Conservation (phyloP, 2,797 vertebrate genomes). For the Oreonectes daqikongensis region DNA sequence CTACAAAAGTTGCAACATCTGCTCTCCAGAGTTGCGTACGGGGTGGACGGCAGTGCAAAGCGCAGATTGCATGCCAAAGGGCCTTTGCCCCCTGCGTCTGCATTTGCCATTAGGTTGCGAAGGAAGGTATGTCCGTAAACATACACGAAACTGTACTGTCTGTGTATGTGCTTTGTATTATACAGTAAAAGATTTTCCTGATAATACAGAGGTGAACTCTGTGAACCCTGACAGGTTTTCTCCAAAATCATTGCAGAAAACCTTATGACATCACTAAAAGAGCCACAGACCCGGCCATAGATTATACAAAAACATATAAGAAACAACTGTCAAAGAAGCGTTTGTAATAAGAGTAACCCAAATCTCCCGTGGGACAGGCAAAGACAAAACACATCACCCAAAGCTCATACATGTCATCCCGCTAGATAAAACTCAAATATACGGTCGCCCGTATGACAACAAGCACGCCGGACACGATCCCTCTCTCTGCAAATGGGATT, state of each 20-base stretch:
- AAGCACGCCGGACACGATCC: slow-evolving; percentile 24
- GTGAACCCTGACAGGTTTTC: not conserved
- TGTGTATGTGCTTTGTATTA: not conserved
- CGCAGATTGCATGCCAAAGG: slow-evolving; percentile 44
- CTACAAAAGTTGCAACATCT: slow-evolving; percentile 29
- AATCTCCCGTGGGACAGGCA: slow-evolving; percentile 29
- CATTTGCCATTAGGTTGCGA: slow-evolving; percentile 52
- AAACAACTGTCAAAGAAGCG: slow-evolving; percentile 42
- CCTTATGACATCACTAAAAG: slow-evolving; percentile 6
- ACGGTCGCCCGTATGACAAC: slow-evolving; percentile 31
- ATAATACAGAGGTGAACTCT: too few relatives aligned
- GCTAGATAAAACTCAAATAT: slow-evolving; percentile 28
- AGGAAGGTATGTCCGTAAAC: slow-evolving; percentile 39
- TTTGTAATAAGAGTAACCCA: slow-evolving; percentile 43
- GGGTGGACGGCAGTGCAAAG: slow-evolving; percentile 14
- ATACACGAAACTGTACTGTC: slow-evolving; percentile 29
- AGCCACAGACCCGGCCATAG: slow-evolving; percentile 22
- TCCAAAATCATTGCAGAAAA: not conserved
- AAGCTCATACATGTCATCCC: not conserved
- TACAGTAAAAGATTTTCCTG: not conserved
- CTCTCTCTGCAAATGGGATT: slow-evolving; percentile 38
- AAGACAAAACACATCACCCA: slow-evolving; percentile 22
- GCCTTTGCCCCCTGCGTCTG: slow-evolving; percentile 44
- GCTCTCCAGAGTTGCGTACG: slow-evolving; percentile 34
- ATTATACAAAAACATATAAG: slow-evolving; percentile 39